Evolutionary conservation across 2,888 invertebrate genomes (phyloP).

Genomic region (Lasioglossum oenotherae): DNA sequence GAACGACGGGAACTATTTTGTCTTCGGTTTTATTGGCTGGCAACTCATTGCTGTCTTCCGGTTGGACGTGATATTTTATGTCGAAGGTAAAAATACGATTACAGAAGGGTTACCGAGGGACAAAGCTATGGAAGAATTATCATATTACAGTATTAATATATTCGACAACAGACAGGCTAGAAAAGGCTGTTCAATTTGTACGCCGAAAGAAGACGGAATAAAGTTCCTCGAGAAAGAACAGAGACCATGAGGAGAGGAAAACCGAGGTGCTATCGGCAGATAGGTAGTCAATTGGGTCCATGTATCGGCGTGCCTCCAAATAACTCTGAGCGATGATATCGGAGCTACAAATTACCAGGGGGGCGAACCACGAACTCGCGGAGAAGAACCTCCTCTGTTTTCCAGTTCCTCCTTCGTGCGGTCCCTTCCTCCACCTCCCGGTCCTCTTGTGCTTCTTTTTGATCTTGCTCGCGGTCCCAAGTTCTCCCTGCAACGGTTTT

Average conservation of each 20-base stretch:
- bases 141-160: too few relatives aligned
- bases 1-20: neutral
- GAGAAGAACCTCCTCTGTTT: conserved; percentile 59
- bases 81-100: neutral
- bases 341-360: conserved; percentile 76
- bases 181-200: too few relatives aligned
- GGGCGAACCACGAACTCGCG: conserved; percentile 71
- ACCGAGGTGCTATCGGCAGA: conserved; percentile 70
- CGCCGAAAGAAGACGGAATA: neutral
- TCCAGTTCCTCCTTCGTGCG: conserved; percentile 59
- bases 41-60: neutral
- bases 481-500: conserved; percentile 3
- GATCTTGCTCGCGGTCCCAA: conserved; percentile 29
- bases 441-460: conserved; percentile 20
- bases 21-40: neutral
- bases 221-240: neutral
- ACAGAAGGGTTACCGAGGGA: neutral
- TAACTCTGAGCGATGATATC: conserved; percentile 78
- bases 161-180: too few relatives aligned
- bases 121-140: neutral
- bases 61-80: neutral
- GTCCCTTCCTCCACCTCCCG: conserved; percentile 8
- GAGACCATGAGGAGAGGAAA: neutral
- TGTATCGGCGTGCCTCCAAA: conserved; percentile 66
- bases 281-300: conserved; percentile 71